Evolutionary conservation across 35 echinoderm and acorn worm genomes (phyloP).

Genomic region (Strongylocentrotus purpuratus): DNA sequence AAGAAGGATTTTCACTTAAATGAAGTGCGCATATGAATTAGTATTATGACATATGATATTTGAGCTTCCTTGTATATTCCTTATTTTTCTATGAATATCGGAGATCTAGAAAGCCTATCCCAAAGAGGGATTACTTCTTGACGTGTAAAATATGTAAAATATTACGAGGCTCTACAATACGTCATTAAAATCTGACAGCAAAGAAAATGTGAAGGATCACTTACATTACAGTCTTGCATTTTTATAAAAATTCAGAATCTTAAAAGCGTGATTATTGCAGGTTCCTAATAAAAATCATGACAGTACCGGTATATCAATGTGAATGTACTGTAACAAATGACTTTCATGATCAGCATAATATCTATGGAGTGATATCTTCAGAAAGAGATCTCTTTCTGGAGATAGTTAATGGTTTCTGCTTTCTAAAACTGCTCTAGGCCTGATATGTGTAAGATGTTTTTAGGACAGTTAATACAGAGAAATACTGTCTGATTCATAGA

Average conservation of each 20-base stretch:
- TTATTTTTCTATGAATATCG: not conserved
- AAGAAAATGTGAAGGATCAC: not conserved
- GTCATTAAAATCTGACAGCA: not conserved
- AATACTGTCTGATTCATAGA: not conserved
- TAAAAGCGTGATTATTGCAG: no score
- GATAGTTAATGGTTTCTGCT: no score
- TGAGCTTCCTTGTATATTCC: not conserved
- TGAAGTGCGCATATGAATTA: no score
- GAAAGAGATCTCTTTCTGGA: not conserved
- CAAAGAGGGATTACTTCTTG: not conserved
- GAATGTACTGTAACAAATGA: no score
- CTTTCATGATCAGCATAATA: no score
- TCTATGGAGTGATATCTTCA: not conserved
- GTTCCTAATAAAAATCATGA: no score
- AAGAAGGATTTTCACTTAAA: no score
- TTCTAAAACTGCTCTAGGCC: not conserved
- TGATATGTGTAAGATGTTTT: not conserved
- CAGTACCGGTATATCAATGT: no score
- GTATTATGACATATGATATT: not conserved
- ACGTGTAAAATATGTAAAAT: not conserved
- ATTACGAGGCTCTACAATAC: not conserved
- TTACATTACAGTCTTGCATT: no score
- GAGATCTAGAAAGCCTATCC: not conserved
- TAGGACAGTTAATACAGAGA: not conserved
- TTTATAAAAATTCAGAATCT: no score